Conservation (phyloP, 2,797 vertebrate species). For the Muraenolepis orangiensis region DNA sequence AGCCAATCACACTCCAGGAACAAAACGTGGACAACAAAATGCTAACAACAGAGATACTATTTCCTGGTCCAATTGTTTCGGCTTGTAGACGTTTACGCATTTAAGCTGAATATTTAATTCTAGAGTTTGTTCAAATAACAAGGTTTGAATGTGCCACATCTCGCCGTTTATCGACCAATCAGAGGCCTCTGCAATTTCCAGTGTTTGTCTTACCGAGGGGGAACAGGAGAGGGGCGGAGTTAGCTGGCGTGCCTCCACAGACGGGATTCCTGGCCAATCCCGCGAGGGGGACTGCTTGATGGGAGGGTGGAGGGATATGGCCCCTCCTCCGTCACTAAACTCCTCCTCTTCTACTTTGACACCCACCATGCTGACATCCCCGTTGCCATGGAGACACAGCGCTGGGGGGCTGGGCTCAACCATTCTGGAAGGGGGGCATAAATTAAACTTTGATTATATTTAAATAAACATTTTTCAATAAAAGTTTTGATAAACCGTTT, state of each 20-base stretch:
- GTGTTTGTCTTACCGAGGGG: slow-evolving; percentile 58
- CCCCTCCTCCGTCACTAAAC: slow-evolving; percentile 29
- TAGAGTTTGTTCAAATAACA: neutral
- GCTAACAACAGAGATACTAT: neutral
- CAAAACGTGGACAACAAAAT: neutral
- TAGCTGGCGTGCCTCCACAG: slow-evolving; percentile 64
- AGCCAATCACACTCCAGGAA: slow-evolving; percentile 9
- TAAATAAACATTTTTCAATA: too few species aligned
- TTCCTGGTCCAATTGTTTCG: neutral
- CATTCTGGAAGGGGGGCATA: slow-evolving; percentile 76
- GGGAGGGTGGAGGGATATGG: slow-evolving; percentile 28
- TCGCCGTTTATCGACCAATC: neutral
- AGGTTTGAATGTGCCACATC: neutral
- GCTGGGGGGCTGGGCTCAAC: slow-evolving; percentile 85
- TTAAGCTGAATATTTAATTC: too few species aligned
- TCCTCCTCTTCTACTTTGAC: slow-evolving; percentile 86
- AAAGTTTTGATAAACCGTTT: neutral
- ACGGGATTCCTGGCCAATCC: slow-evolving; percentile 63
- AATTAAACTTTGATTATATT: too few species aligned
- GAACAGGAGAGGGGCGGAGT: slow-evolving; percentile 65
- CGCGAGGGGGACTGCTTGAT: slow-evolving; percentile 55
- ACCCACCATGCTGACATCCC: slow-evolving; percentile 85
- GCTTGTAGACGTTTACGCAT: neutral
- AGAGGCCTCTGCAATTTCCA: neutral
- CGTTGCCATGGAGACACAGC: slow-evolving; percentile 75